phyloP scores from a whole-genome alignment of 2,888 invertebrate genomes.

The Bhutanitis thaidina region DNA sequence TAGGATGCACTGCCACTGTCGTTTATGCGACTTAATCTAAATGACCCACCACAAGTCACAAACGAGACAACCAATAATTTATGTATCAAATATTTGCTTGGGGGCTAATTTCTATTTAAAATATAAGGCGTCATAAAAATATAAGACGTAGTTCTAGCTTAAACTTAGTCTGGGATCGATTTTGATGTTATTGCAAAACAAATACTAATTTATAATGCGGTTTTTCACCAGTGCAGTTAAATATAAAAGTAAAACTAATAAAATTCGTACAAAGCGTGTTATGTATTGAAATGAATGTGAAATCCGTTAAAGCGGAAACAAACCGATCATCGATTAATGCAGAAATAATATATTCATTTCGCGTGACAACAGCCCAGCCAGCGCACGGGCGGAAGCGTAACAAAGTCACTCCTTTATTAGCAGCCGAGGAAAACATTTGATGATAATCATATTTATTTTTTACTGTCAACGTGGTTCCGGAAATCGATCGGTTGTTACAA shows the following conservation, averaged over 20 bases:
- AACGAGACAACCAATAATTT: no score
- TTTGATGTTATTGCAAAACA: no score
- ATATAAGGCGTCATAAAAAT: no score
- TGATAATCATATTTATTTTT: constrained; percentile 1
- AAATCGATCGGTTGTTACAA: background rate
- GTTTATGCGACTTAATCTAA: no score
- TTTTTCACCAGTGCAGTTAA: background rate
- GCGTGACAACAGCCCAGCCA: constrained; percentile 17
- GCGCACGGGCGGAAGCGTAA: constrained; percentile 10
- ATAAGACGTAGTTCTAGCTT: no score
- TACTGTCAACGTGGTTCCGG: background rate
- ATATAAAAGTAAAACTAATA: background rate
- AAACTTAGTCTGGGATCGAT: no score
- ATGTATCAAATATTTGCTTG: no score
- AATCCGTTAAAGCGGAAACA: constrained; percentile 9
- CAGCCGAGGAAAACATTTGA: constrained; percentile 3
- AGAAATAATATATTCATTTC: constrained; percentile 18
- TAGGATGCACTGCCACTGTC: no score
- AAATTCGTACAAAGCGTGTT: background rate
- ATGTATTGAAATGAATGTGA: constrained; percentile 1
- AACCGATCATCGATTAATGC: constrained; percentile 12
- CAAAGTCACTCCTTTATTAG: constrained; percentile 5
- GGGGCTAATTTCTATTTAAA: no score
- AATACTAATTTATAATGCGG: no score
- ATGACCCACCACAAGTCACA: no score